Base-by-base conservation (phyloP, 2,797 vertebrate genomes). In the Nannoperca australis region DNA sequence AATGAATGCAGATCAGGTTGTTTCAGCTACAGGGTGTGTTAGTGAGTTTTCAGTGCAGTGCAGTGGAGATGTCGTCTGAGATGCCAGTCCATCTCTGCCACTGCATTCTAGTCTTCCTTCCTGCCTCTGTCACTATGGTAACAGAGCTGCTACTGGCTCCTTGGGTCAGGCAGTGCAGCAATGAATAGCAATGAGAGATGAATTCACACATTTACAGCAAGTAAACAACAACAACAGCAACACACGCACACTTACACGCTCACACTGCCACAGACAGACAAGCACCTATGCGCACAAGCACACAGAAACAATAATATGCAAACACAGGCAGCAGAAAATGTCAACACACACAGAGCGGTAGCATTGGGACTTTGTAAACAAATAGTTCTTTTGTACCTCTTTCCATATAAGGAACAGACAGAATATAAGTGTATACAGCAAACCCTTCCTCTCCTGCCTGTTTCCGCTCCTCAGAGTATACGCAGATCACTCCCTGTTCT, bases 101-200 rank as follows among this genome's bases (percentile, higher is more conserved):
- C 89, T 91, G 91, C 88, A 88, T 83, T 82, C 85, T 84, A 85
- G 70, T 87, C 82, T 89, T 90, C 85, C 86, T 88, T 72, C 71
- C 88, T 91, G 87, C 85, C 88, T 90, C 83, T 88, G 90, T 94
- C 88, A 78, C 94, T 84, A 94, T 94, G 91, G 92, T 83, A 93
- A 95, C 93, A 86, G 87, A 89, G 88, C 85, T 90, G 83, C 86
- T 84, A 73, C 88, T 72, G 89, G 85, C 78, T 91, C 85, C 85
- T 86, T 80, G 82, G 90, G 86, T 90, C 88, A 91, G 83, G 87
- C 78, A 66, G 89, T 85, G 83, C 85, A 87, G 90, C 83, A 76
- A 64, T 85, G 91, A 92, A 92, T 88, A 91, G 88, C 85, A 89
- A 92, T 89, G 68, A 90, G 80, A 78, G 71, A 81, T 68, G 66